phyloP scores from a whole-genome alignment of 2,797 vertebrate genomes.

The Myripristis murdjan region DNA sequence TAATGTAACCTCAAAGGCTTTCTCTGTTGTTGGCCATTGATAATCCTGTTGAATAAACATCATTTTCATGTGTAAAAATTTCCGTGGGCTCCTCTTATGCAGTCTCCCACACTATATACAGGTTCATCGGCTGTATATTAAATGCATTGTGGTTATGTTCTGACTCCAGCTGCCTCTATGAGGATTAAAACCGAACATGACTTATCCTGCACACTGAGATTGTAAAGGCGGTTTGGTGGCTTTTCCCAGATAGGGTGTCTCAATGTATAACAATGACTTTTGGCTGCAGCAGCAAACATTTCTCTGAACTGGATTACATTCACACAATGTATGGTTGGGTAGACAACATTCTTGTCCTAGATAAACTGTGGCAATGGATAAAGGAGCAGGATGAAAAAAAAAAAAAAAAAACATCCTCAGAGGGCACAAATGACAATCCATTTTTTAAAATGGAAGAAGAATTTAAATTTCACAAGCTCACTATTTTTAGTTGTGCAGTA shows the following conservation, averaged over 20 bases:
- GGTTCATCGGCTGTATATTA: constrained; percentile 52
- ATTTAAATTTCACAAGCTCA: constrained; percentile 16
- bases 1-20: constrained; percentile 61
- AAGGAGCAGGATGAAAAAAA: constrained; percentile 43
- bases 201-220: constrained; percentile 68
- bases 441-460: constrained; percentile 45
- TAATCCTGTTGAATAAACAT: constrained; percentile 75
- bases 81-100: constrained; percentile 57
- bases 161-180: constrained; percentile 57
- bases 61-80: constrained; percentile 66
- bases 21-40: constrained; percentile 47
- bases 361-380: constrained; percentile 65
- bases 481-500: constrained; percentile 18
- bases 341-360: constrained; percentile 61
- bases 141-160: constrained; percentile 57
- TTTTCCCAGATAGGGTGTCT: constrained; percentile 67
- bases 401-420: constrained; percentile 33
- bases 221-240: constrained; percentile 62
- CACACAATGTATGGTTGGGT: constrained; percentile 63
- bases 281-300: constrained; percentile 71
- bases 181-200: constrained; percentile 78
- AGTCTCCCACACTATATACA: constrained; percentile 45
- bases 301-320: constrained; percentile 77
- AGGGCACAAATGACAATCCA: constrained; percentile 37
- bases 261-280: constrained; percentile 66